Conservation (phyloP, 2,113 vertebrate genomes). For the Oryctolagus cuniculus region mOryCun1.1 NC_091439.1:39829501-39830000, state of each 20-base stretch:
- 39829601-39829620: background rate
- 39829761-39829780: background rate
- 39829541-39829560: background rate
- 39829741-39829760: background rate
- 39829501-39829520: background rate
- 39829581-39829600: background rate
- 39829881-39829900: background rate
- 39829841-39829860: background rate
- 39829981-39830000: background rate
- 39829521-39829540: background rate
- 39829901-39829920: background rate
- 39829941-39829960: background rate
- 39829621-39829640: background rate
- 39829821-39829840: background rate
- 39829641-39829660: no score
- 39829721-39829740: background rate
- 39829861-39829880: background rate
- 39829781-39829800: background rate
- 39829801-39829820: background rate
- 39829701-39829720: background rate
- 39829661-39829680: accelerated
- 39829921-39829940: background rate
- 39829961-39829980: background rate
- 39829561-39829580: background rate
- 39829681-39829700: no score